phyloP scores from a whole-genome alignment of 2,888 invertebrate species.

The Sceliomorpha sp. region DNA sequence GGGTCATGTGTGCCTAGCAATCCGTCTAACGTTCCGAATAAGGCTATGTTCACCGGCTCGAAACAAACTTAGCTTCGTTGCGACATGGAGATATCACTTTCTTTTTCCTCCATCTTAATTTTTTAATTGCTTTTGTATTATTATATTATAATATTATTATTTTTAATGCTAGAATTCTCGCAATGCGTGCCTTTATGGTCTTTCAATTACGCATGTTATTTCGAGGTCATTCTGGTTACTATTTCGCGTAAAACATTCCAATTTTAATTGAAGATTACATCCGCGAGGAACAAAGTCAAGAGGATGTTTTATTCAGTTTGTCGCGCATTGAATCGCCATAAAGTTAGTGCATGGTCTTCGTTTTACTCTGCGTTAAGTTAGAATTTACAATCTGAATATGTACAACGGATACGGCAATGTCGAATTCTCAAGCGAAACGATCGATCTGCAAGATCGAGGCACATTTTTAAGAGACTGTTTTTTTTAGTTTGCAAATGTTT shows the following conservation, averaged over 20 bases:
- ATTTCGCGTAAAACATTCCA: too few species aligned
- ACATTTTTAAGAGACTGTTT: too few species aligned
- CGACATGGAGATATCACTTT: constrained; percentile 25
- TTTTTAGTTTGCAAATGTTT: neutral
- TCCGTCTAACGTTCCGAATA: constrained; percentile 50
- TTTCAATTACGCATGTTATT: constrained; percentile 8
- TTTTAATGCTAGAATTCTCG: constrained; percentile 61
- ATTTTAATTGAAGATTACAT: neutral
- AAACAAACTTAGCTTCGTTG: constrained; percentile 47
- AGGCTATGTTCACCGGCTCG: constrained; percentile 44
- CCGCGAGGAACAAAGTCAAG: neutral
- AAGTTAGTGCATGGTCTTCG: constrained; percentile 59
- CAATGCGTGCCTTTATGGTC: constrained; percentile 62
- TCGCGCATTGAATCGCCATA: constrained; percentile 51
- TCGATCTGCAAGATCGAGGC: constrained; percentile 9
- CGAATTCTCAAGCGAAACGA: constrained; percentile 8
- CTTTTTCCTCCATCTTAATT: constrained; percentile 20
- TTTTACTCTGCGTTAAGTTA: constrained; percentile 68
- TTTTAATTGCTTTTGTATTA: constrained; percentile 56
- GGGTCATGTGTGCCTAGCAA: constrained; percentile 66
- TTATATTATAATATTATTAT: constrained; percentile 61
- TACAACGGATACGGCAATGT: constrained; percentile 66
- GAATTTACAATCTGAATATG: constrained; percentile 72
- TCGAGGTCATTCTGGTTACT: too few species aligned
- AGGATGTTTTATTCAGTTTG: constrained; percentile 1